Evolutionary conservation across 2,888 invertebrate genomes (phyloP), one percentile per base, ranked within the genome.

Genomic region (Danaus chrysippus): DNA sequence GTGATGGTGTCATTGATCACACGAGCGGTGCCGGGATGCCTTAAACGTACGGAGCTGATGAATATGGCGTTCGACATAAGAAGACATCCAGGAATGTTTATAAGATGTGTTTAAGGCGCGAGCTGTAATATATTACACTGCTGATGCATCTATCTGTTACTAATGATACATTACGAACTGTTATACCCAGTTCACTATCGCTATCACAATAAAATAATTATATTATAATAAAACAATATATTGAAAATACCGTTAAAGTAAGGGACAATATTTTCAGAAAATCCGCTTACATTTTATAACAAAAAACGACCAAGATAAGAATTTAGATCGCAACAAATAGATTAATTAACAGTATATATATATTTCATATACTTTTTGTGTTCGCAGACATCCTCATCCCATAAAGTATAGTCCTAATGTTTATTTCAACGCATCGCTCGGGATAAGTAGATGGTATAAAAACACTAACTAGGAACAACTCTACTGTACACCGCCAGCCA

Each of bases 341-440:
- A 34, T 5, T 34, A 34, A 34, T 34, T 34, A 43, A 43, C 43
- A n/a, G 43, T 3, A 43, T 12, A n/a, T 43, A 43, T 43, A n/a
- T 43, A 43, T 43, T n/a, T 43, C n/a, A 9, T 10, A n/a, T 13
- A 13, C 6, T 46, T n/a, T 15, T 46, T 46, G 15, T n/a, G 13
- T 6, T 17, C 10, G 15, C 17, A 17, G 15, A 15, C 17, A 17
- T 49, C 49, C 49, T 49, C 6, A 10, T 15, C 17, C 49, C 49
- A 49, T 49, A 49, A 49, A 49, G 2, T 17, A 49, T 1, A 17
- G 15, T 17, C 46, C 49, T 52, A 15, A 56, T 42, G 23, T 61
- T 15, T 56, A 52, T 61, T 61, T 34, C 61, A 61, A 43, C 56
- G 15, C 61, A 10, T 42, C 52, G 42, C 15, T 13, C 12, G 41